Evolutionary conservation across 2,113 vertebrate species (phyloP), one percentile per base, ranked within the genome.

Genomic region (Trematocara variabile): DNA sequence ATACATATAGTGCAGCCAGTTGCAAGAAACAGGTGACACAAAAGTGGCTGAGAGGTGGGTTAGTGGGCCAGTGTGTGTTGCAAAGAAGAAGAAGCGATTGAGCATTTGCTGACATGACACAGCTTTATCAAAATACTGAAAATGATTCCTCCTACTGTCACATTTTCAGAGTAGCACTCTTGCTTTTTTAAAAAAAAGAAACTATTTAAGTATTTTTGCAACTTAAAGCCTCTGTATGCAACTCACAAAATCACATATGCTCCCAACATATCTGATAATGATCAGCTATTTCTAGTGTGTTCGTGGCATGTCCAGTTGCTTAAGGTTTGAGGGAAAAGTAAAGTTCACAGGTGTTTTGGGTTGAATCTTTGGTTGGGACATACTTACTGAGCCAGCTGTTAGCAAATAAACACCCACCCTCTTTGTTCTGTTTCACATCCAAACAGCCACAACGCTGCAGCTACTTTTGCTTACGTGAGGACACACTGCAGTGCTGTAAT

Each of bases 331-430:
- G 16, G 28, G 54, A 81, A 55, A 89, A 70, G 77, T 93, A 93
- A 94, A 95, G 89, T 94, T 95, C 90, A 95, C 44, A 7, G 13
- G 73, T 95, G 95, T 95, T 95, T 95, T 89, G 77, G 80, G 94
- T 95, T 91, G 79, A 93, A 91, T 93, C 93, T 92, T 48, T 28
- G 52, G 12, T 48, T 79, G 60, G 80, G 28, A 79, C 55, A 68
- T 80, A 90, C 77, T 84, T 87, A 86, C 89, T 87, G 88, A 88
- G 86, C 55, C 79, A 91, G 89, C 87, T 95, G 95, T 95, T 96
- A 93, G 79, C 94, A 95, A 84, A 90, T 92, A 96, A 96, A 91
- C 95, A 93, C 73, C 39, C 70, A 33, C 88, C 44, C 84, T 86
- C 37, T 86, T 77, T 56, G 53, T 56, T 82, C 39, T 94, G 92